Conservation (phyloP, 2,113 vertebrate species). For the Casuarius casuarius region DNA sequence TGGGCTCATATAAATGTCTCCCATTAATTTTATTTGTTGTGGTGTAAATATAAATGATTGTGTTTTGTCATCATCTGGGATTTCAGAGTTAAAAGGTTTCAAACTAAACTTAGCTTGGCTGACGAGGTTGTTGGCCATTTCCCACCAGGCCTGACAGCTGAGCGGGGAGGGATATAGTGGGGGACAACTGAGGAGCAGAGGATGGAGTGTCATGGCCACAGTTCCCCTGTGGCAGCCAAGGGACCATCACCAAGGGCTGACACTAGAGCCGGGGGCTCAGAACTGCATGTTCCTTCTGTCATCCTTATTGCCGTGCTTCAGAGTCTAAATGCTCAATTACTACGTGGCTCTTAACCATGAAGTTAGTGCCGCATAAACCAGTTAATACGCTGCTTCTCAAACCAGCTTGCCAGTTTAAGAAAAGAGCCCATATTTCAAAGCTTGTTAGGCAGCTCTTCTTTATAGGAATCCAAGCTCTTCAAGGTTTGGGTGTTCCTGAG, state of each 20-base stretch:
- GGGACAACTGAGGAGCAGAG: background rate
- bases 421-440: background rate
- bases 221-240: background rate
- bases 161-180: no score
- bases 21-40: background rate
- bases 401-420: constrained; percentile 15
- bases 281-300: rapidly evolving
- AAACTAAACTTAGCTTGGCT: background rate
- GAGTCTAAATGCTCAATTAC: background rate
- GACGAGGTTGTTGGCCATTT: background rate
- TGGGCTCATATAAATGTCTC: background rate
- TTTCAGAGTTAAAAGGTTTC: background rate
- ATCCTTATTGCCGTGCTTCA: background rate
- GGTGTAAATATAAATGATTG: background rate
- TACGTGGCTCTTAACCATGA: background rate
- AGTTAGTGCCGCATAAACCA: background rate
- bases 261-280: background rate
- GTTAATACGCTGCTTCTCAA: background rate
- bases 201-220: rapidly evolving
- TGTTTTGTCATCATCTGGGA: background rate
- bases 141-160: background rate
- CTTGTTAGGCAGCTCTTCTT: background rate
- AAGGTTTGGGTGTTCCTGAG: background rate
- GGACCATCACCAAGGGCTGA: background rate
- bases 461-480: background rate